phyloP scores from a whole-genome alignment of 2,888 invertebrate genomes.

The Erebia epiphron region DNA sequence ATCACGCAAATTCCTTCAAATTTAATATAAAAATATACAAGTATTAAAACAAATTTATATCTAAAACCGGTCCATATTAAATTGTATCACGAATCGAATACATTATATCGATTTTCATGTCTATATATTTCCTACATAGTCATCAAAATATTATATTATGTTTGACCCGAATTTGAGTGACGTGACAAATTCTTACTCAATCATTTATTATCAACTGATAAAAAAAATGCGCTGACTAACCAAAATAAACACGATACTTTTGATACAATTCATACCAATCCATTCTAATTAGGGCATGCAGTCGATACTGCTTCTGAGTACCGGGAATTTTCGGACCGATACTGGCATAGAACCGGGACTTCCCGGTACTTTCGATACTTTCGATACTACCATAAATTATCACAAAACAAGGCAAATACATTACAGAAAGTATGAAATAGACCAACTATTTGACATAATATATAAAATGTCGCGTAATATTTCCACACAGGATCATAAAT shows the following conservation, averaged over 20 bases:
- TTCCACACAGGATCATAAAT: too few species aligned
- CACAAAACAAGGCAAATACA: too few species aligned
- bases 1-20: constrained; percentile 9
- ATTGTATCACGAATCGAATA: constrained; percentile 31
- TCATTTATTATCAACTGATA: constrained; percentile 55
- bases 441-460: too few species aligned
- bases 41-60: background rate
- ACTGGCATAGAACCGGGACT: too few species aligned
- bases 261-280: too few species aligned
- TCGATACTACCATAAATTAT: too few species aligned
- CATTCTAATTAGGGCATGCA: too few species aligned
- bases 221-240: constrained; percentile 40
- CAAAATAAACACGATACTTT: constrained; percentile 46
- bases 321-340: too few species aligned
- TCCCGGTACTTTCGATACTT: too few species aligned
- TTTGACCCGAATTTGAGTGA: constrained; percentile 69
- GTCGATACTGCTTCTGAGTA: too few species aligned
- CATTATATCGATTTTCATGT: constrained; percentile 49
- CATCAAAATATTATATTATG: constrained; percentile 56
- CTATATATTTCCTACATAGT: constrained; percentile 44
- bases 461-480: too few species aligned
- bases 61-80: constrained; percentile 21
- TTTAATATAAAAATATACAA: background rate
- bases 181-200: constrained; percentile 53
- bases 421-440: too few species aligned